phyloP scores from a whole-genome alignment of 2,113 vertebrate species.

The Suncus etruscus region DNA sequence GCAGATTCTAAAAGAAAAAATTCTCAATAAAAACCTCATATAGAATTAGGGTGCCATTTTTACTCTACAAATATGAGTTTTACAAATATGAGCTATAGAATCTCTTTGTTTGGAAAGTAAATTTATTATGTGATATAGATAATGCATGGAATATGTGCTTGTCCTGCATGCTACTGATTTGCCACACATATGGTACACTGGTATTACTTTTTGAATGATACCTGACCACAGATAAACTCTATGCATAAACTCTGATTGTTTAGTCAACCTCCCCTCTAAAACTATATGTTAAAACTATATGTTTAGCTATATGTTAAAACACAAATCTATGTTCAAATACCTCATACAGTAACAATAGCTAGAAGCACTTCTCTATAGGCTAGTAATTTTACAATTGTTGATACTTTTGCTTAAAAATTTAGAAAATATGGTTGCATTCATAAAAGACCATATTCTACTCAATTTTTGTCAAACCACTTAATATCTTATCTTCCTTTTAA shows the following conservation, averaged over 20 bases:
- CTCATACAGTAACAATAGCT: background rate
- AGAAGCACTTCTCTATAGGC: background rate
- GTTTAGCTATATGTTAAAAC: too few relatives aligned
- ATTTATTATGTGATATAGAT: slow-evolving; percentile 61
- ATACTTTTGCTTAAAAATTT: slow-evolving; percentile 37
- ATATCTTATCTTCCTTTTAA: slow-evolving; percentile 19
- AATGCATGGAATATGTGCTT: too few relatives aligned
- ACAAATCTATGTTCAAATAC: background rate
- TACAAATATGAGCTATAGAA: background rate
- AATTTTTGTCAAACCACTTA: slow-evolving; percentile 27
- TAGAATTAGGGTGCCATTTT: slow-evolving; percentile 49
- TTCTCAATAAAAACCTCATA: background rate
- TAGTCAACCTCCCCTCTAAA: too few relatives aligned
- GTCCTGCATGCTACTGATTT: too few relatives aligned
- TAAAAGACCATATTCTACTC: background rate
- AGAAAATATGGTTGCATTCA: background rate
- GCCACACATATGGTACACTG: too few relatives aligned
- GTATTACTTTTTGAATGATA: too few relatives aligned
- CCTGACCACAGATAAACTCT: too few relatives aligned
- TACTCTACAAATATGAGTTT: slow-evolving; percentile 68
- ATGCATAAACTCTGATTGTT: too few relatives aligned
- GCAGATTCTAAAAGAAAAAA: background rate
- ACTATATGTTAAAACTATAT: too few relatives aligned
- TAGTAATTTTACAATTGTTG: background rate
- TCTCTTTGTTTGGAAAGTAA: slow-evolving; percentile 73